Base-by-base conservation (phyloP, 2,888 invertebrate species). In the Lepidochitona cinerea region DNA sequence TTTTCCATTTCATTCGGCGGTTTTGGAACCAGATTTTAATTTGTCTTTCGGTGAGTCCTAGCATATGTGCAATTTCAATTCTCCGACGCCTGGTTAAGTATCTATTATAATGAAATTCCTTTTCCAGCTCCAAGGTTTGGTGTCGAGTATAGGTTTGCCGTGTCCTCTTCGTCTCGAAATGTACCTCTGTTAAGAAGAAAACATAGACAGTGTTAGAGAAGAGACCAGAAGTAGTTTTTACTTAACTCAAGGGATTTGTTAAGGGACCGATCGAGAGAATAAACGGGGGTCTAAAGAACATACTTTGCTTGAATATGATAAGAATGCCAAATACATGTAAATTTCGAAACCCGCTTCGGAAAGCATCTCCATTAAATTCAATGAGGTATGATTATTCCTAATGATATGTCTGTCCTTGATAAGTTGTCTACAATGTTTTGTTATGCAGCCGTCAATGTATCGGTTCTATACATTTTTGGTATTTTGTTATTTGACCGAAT, bases 101-200 rank as follows among this genome's bases (percentile, higher is more conserved):
- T 91, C 97, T 95, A 93, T 97, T 98, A 94, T 96, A 98, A 93
- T 98, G 97, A 93, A 98, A 98, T 93, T 98, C 98, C 92, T 98
- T 98, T 92, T 98, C 97, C 92, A 98, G 93, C 93, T 98, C 98
- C 91, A 98, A 93, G 74, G 98, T 98, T 93, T 98, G 98, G 93
- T 97, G 97, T 91, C 98, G 94, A 85, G 97, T 98, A 92, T 98
- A 98, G 84, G 98, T 98, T 92, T 98, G 97, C 87, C 98, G 94
- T 83, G 97, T 97, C 91, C 98, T 94, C 93, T 97, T 97, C 92
- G 35, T 35, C 66, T 66, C 66, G 37, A 66, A 66, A 18, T 35
- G 66, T 18, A 66, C 37, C 18, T 66, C 66, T 37, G 66, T 37
- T 23, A 59, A 59, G 14, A 59, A 32, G 23, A 23, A 23, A 59